phyloP scores from a whole-genome alignment of 2,113 vertebrate genomes.

The Heloderma charlesbogerti region DNA sequence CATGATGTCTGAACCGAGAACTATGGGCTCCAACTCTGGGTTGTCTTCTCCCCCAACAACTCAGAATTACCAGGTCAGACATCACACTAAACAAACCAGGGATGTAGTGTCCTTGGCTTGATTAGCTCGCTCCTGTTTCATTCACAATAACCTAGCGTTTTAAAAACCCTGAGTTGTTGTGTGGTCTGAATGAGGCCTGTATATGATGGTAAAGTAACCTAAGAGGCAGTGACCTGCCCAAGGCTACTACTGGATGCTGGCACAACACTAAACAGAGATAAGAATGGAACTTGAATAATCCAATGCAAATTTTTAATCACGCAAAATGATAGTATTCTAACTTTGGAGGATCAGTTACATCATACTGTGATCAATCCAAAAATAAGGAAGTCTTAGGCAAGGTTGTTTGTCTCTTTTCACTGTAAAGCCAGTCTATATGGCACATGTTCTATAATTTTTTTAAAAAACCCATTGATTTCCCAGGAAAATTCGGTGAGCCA shows the following conservation, averaged over 20 bases:
- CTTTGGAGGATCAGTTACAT: slow-evolving; percentile 31
- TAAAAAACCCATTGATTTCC: no score
- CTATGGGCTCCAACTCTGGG: no score
- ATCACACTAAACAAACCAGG: no score
- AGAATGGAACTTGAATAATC: slow-evolving; percentile 10
- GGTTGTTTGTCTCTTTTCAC: background rate
- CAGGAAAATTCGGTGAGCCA: background rate
- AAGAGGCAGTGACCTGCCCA: background rate
- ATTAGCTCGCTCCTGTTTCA: no score
- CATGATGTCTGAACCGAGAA: no score
- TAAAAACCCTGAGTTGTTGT: no score
- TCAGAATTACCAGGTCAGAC: no score
- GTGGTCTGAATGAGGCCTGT: no score
- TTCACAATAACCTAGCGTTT: no score
- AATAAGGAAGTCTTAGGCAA: slow-evolving; percentile 8
- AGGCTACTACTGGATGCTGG: background rate
- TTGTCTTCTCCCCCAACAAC: no score
- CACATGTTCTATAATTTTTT: background rate
- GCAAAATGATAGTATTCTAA: slow-evolving; percentile 45
- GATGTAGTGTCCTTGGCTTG: no score
- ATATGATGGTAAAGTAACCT: background rate
- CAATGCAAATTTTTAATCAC: slow-evolving; percentile 20
- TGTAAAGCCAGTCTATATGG: no score
- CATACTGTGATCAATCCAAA: slow-evolving; percentile 30
- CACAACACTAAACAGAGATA: background rate